Base-by-base conservation (phyloP, 2,113 vertebrate genomes). In the Takifugu bimaculatus region DNA sequence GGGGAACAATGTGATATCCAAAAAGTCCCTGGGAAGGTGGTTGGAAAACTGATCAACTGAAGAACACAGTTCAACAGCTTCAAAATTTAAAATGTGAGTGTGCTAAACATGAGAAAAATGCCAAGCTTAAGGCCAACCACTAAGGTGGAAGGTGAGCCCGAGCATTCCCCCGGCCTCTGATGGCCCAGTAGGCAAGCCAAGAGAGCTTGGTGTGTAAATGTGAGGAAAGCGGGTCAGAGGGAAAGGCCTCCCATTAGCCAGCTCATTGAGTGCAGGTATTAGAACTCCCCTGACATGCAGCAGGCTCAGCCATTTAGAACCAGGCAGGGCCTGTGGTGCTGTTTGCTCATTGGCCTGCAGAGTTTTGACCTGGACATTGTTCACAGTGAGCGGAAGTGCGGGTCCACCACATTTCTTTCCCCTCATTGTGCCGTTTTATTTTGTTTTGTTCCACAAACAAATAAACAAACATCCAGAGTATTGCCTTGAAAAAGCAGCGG, bases 211-310 rank as follows among this genome's bases (percentile, higher is more conserved):
- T 74, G 79, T 80, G 72, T 81, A 84, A 83, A 79, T 68, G 80
- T 68, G 77, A 72, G 75, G 72, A 78, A 77, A 77, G 3, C 53
- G 73, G 83, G 85, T 84, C 79, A 85, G 84, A 73, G 78, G 71
- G 68, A 81, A 72, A 81, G 79, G 77, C 75, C 70, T 78, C 63
- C 79, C 74, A 87, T 87, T 87, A 86, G 79, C 72, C 85, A 84
- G 83, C 74, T 85, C 85, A 88, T 78, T 81, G 83, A 80, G 68
- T 65, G 79, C 67, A 63, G 80, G 77, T 75, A 77, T 78, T 80
- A 85, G 72, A 82, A 68, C 29, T 67, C 66, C 69, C 74, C 56
- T 60, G 79, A 85, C 77, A 57, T 68, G 69, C 49, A 62, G 78
- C 56, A 4, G 65, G 60, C 26, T 65, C 70, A 85, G 84, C 79